Evolutionary conservation across 2,888 invertebrate species (phyloP), one percentile per base, ranked within the genome.

Genomic region (Glaucopsyche alexis): DNA sequence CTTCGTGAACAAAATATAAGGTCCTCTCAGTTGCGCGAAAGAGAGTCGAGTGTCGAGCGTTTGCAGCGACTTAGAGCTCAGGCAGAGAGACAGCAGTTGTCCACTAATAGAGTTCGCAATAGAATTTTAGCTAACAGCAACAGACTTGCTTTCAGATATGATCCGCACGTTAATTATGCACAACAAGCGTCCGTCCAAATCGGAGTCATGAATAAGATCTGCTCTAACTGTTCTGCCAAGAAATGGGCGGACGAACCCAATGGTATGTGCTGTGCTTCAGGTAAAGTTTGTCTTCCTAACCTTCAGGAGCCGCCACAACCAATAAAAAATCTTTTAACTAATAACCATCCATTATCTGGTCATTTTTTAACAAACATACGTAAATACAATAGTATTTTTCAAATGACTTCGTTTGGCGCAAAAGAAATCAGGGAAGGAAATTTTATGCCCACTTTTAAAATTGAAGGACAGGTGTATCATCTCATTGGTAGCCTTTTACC

Each of bases 391-490:
- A 77, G 60, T 1, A 71, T 75, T n/a, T 80, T 80, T 74, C 79
- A 81, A 69, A 80, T 81, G 78, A 80, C 79, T 55, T 82, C 80
- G 8, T 80, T 80, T 76, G 79, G 79, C 1, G 80, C 77, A 1
- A 80, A 78, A 74, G 65, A 70, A 14, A 72, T 66, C 64, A 42
- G 60, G 19, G 60, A 72, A 42, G 60, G 38, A 47, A 55, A 49
- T 16, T 65, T 72, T 64, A 60, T 70, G 65, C 47, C 45, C 82
- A 84, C 74, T 79, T 82, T 69, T 82, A 83, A 79, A 82, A 81
- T 52, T 16, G n/a, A n/a, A n/a, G n/a, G n/a, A n/a, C n/a, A n/a
- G n/a, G n/a, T n/a, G n/a, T n/a, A n/a, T n/a, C n/a, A n/a, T n/a
- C n/a, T n/a, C n/a, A n/a, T n/a, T n/a, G 52, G 52, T 52, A 16